phyloP scores from a whole-genome alignment of 2,113 vertebrate genomes.

The Protobothrops flavoviridis region DNA sequence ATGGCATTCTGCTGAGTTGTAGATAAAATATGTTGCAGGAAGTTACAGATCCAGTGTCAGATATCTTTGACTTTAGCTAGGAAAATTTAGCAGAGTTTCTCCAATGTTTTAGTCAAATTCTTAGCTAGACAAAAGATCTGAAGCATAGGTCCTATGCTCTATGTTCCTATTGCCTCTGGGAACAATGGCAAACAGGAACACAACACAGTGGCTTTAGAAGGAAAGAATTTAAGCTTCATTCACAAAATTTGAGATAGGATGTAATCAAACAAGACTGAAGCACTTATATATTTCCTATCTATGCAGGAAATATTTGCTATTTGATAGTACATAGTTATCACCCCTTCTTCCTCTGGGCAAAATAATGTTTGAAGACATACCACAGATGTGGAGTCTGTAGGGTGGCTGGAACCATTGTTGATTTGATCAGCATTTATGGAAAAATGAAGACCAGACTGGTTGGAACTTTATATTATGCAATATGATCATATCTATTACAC shows the following conservation, averaged over 20 bases:
- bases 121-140: background rate
- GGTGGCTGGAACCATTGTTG: background rate
- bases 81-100: background rate
- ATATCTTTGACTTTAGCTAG: background rate
- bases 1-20: background rate
- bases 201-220: background rate
- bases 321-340: background rate
- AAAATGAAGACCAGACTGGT: background rate
- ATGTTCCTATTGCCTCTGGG: background rate
- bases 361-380: background rate
- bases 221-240: background rate
- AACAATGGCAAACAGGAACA: background rate
- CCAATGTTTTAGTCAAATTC: background rate
- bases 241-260: background rate
- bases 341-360: background rate
- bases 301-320: background rate
- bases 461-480: background rate
- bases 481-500: background rate
- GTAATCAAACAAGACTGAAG: background rate
- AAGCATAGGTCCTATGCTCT: background rate
- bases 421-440: background rate
- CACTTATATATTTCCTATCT: background rate
- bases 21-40: background rate
- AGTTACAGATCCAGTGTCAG: too few species aligned
- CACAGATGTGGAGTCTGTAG: conserved; percentile 1